Conservation (phyloP, 2,888 invertebrate genomes). For the Trichopria drosophilae region DNA sequence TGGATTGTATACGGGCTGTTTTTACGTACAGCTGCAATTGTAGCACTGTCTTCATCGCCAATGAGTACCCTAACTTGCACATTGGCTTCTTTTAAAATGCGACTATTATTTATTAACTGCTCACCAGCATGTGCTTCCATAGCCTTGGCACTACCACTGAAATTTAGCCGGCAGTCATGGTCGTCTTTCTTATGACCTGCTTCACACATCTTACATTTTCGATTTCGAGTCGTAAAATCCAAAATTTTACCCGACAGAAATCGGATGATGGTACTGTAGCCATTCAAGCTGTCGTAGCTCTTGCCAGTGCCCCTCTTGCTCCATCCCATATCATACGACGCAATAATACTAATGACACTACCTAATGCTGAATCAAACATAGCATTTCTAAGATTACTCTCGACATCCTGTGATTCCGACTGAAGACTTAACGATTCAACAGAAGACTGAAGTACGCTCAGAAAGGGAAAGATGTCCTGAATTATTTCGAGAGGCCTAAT, state of each 20-base stretch:
- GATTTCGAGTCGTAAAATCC: constrained; percentile 37
- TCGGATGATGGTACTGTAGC: constrained; percentile 40
- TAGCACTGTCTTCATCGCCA: constrained; percentile 14
- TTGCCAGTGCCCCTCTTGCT: constrained; percentile 37
- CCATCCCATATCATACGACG: constrained; percentile 42
- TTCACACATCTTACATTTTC: constrained; percentile 37
- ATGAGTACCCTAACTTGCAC: constrained; percentile 12
- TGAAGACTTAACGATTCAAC: too few relatives aligned
- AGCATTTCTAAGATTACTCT: too few relatives aligned
- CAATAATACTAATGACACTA: constrained; percentile 34
- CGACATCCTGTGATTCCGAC: too few relatives aligned
- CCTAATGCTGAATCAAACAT: constrained; percentile 21
- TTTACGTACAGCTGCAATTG: constrained; percentile 8
- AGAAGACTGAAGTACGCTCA: too few relatives aligned
- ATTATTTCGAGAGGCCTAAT: too few relatives aligned
- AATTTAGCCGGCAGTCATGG: constrained; percentile 40
- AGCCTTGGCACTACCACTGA: constrained; percentile 38
- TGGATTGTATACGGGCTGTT: constrained; percentile 2
- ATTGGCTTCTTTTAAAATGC: constrained; percentile 1
- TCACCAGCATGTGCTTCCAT: constrained; percentile 33
- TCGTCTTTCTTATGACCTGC: constrained; percentile 26
- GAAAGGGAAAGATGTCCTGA: too few relatives aligned
- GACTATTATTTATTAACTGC: constrained; percentile 32
- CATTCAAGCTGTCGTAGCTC: too few relatives aligned
- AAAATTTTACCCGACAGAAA: constrained; percentile 38